phyloP scores from a whole-genome alignment of 1,140 invertebrate genomes.

The Procambarus virginalis region DNA sequence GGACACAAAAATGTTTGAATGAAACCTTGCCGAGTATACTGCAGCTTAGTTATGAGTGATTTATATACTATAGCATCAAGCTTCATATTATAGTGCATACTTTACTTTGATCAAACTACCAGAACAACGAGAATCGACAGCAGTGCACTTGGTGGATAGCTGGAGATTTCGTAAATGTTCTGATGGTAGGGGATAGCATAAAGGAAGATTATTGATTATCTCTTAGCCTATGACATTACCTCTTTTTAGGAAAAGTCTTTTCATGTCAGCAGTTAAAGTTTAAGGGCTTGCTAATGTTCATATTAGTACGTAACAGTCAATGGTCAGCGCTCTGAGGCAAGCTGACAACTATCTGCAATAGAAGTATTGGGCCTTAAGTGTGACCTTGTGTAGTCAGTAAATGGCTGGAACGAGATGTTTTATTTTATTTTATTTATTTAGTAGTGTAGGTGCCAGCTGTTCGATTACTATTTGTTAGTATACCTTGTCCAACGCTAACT shows the following conservation, averaged over 20 bases:
- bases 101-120: no score
- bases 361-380: neutral
- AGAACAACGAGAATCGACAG: no score
- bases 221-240: neutral
- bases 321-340: neutral
- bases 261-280: neutral
- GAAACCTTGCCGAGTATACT: no score
- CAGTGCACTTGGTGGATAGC: no score
- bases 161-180: no score
- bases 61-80: no score
- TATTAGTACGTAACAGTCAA: neutral
- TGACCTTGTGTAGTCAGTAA: neutral
- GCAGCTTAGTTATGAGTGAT: no score
- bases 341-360: neutral
- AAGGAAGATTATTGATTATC: neutral
- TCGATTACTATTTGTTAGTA: neutral
- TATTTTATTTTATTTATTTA: neutral
- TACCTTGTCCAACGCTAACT: neutral
- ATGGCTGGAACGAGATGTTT: slow-evolving; percentile 4
- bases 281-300: neutral
- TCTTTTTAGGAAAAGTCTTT: neutral
- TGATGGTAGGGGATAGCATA: neutral
- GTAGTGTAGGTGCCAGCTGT: neutral
- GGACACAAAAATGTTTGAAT: no score
- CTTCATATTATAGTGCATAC: no score